A percentile compares a stretch with the other conserved stretches of the same genome.
phyloP scores from a whole-genome alignment of 2,888 invertebrate species.

The Ochropacha duplaris region DNA sequence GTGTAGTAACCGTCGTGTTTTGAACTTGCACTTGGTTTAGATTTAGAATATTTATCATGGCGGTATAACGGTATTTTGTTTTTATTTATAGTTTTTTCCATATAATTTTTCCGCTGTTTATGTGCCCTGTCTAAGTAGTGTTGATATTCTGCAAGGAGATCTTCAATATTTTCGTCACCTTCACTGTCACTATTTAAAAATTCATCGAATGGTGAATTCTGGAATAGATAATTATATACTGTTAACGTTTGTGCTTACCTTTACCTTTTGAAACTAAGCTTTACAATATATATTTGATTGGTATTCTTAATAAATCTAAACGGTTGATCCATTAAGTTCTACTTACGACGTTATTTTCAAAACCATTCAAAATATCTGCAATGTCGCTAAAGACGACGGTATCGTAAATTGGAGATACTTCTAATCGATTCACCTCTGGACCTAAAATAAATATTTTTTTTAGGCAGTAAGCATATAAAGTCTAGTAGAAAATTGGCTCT shows the following conservation, averaged over 20 bases:
- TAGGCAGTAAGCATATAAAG: too few species aligned
- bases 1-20: slow-evolving; percentile 43
- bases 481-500: too few species aligned
- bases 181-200: slow-evolving; percentile 56
- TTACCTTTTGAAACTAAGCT: neutral
- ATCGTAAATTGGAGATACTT: slow-evolving; percentile 63
- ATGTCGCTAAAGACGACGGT: slow-evolving; percentile 71
- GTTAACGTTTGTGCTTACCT: neutral
- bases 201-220: slow-evolving; percentile 54
- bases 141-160: slow-evolving; percentile 69
- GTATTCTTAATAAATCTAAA: neutral
- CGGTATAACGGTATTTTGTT: slow-evolving; percentile 64
- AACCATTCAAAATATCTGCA: slow-evolving; percentile 68
- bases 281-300: neutral
- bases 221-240: slow-evolving; percentile 14
- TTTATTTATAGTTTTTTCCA: slow-evolving; percentile 61
- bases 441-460: slow-evolving; percentile 33
- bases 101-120: slow-evolving; percentile 57
- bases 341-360: slow-evolving; percentile 63
- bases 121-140: slow-evolving; percentile 69
- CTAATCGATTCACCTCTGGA: slow-evolving; percentile 56
- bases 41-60: slow-evolving; percentile 58
- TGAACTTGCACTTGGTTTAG: slow-evolving; percentile 31
- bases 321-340: slow-evolving; percentile 6
- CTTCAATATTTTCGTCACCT: slow-evolving; percentile 66